Conservation (phyloP, 2,113 vertebrate species). For the Phasianus colchicus region DNA sequence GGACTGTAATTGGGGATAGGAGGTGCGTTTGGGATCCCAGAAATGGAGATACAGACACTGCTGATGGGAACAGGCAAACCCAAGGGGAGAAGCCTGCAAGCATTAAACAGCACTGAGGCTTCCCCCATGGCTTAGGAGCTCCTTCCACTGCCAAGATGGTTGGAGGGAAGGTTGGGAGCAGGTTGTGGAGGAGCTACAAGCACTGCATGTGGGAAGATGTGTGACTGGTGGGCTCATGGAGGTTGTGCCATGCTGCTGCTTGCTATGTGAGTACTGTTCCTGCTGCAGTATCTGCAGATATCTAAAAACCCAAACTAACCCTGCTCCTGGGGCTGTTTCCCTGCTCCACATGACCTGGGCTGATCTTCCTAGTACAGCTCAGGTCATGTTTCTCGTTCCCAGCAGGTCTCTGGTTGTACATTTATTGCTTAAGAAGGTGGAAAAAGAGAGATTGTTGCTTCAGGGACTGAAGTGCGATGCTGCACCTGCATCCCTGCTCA, state of each 20-base stretch:
- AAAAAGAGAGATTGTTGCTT: neutral
- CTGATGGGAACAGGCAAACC: neutral
- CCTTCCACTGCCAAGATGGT: neutral
- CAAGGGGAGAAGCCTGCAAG: neutral
- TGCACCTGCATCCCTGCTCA: accelerated
- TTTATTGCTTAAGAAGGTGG: constrained; percentile 29
- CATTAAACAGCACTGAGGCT: neutral
- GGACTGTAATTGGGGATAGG: neutral
- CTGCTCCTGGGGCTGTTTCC: neutral
- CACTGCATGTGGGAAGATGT: neutral
- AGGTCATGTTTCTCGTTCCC: neutral
- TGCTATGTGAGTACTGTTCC: neutral
- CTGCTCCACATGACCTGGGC: neutral
- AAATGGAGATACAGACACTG: accelerated
- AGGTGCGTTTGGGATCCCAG: neutral
- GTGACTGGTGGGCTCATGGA: neutral
- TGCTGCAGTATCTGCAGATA: neutral
- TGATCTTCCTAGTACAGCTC: neutral
- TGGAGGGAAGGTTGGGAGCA: neutral
- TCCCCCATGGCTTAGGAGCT: neutral
- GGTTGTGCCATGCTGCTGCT: neutral
- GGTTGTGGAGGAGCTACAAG: neutral
- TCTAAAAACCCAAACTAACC: too few species aligned
- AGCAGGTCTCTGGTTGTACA: neutral
- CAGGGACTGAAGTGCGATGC: neutral